Evolutionary conservation across 2,797 vertebrate genomes (phyloP), one percentile per base, ranked within the genome.

Genomic region (Taenioides sp.): DNA sequence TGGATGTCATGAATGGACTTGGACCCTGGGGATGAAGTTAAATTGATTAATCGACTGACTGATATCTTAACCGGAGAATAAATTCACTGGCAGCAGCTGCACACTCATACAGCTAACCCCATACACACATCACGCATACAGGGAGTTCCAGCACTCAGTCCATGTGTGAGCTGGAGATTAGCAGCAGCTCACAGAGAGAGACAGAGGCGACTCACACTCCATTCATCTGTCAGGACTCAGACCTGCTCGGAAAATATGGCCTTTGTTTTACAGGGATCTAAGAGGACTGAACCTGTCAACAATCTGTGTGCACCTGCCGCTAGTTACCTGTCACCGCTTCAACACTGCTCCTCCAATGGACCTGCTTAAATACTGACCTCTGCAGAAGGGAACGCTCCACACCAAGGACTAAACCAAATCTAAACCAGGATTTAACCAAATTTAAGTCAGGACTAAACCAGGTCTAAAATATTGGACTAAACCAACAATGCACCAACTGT

Each of bases 171-270:
- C 52, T 3, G 49, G 43, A 67, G 74, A 81, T 85, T 72, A 84
- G 65, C 70, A 69, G 64, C 55, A 79, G 75, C 80, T 71, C 73
- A 27, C 25, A 71, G 58, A 82, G 58, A 62, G 27, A 34, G 31
- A 43, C 74, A 76, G 77, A 82, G 78, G 78, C 86, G 76, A 77
- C 74, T 70, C 74, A 78, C 67, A 22, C 68, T 80, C 14, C 40
- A 63, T 75, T 83, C 17, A 55, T 83, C 69, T 79, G 76, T 80
- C 80, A 78, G 1, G 31, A 20, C 18, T 6, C 60, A 3, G 31
- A 34, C 23, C 57, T 28, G 7, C 17, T 9, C 1, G 18, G 27
- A 60, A 60, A 61, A 7, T 61, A 31, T 61, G 59, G 2, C 28
- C 59, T 31, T 34, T 61, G 59, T 61, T 18, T 61, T 20, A 12